Base-by-base conservation (phyloP, 2,888 invertebrate species). In the Epistrophe eligans region DNA sequence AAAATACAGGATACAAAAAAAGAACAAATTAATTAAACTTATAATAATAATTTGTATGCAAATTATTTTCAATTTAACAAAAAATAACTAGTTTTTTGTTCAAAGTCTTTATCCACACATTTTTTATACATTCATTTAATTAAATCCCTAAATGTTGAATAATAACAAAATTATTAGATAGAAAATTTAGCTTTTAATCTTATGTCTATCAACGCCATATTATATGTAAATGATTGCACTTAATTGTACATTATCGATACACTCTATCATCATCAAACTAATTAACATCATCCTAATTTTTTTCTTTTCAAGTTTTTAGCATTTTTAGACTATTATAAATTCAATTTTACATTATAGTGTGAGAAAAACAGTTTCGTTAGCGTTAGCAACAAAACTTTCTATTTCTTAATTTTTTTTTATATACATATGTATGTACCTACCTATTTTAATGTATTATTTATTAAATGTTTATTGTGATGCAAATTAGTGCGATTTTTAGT, bases 281-380 rank as follows among this genome's bases (percentile, higher is more conserved):
- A 66, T 66, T 66, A 48, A 48, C 48, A 48, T 66, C 32, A 66
- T 66, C 48, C 48, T 66, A 66, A 66, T 66, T 66, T 66, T 66
- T 13, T 3, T n/a, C n/a, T 38, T 58, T 58, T 11, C 35, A 58
- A 58, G 11, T 38, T 84, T 70, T 71, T 79, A 57, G 52, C 67
- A 62, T 48, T 79, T 84, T 79, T 64, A 79, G 43, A 58, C 66
- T 67, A 66, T n/a, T 66, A 60, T 70, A 67, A 66, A 55, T 80
- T 40, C 11, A 70, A 70, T 62, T 84, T 50, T 74, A 64, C 77
- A 77, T 77, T 70, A 19, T 52, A 67, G 84, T 84, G 80, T 73
- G 76, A 84, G 77, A 77, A 77, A 85, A 85, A 85, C 81, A 85
- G 11, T 77, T 77, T 85, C 55, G 66, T 84, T 80, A 84, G 84